A percentile compares a stretch with the other conserved stretches of the same genome.
These are phyloP conservation scores for Eurois occulta DNA, from an alignment of 2,888 invertebrate species.

Conservation along the genomic window DNA sequence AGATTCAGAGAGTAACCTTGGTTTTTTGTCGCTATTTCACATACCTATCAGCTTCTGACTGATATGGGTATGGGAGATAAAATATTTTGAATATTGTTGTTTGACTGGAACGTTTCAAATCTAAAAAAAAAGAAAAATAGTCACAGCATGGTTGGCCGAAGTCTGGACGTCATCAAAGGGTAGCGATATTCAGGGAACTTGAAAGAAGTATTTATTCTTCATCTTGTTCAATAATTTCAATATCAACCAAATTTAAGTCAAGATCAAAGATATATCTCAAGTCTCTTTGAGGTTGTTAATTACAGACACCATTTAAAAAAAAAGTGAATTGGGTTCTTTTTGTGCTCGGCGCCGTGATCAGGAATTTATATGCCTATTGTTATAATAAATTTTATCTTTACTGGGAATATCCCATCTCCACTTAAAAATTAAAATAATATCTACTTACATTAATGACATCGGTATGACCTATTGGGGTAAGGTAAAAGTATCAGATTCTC, in stretches of 20 bases:
- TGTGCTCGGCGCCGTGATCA: slow-evolving; percentile 26
- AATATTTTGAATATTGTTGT: background rate
- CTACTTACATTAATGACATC: background rate
- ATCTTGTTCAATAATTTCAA: background rate
- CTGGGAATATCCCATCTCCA: background rate
- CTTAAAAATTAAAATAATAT: background rate
- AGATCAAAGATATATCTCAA: background rate
- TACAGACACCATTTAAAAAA: background rate
- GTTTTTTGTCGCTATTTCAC: background rate
- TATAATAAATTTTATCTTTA: background rate
- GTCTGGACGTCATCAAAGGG: background rate
- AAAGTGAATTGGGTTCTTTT: background rate
- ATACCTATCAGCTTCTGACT: background rate
- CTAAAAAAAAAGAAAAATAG: no score
- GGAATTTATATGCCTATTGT: background rate
- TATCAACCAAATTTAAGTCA: background rate
- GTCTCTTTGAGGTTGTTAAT: slow-evolving; percentile 2
- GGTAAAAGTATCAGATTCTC: background rate
- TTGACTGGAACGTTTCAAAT: slow-evolving; percentile 13
- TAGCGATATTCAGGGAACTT: background rate
- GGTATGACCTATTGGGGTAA: background rate
- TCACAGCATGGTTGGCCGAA: background rate
- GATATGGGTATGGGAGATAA: background rate
- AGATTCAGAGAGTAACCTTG: background rate
- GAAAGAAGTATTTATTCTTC: background rate